These are phyloP conservation scores for Callipepla californica DNA, from an alignment of 2,113 vertebrate species.

Conservation along the genomic window DNA sequence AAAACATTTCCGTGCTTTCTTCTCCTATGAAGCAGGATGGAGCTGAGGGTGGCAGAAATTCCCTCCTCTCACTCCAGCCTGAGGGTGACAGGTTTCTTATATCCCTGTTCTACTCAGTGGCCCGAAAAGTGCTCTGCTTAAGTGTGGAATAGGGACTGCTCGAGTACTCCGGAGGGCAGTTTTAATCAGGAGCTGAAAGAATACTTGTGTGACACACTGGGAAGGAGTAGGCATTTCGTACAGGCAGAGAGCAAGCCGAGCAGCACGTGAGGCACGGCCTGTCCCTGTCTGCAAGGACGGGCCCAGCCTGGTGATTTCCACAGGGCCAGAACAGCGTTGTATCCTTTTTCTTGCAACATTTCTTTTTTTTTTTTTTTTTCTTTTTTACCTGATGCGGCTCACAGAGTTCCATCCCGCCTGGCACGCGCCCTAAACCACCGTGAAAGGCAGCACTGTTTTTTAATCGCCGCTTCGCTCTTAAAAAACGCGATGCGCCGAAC, in stretches of 20 bases:
- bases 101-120: neutral
- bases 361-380: neutral
- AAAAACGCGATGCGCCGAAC: conserved; percentile 60
- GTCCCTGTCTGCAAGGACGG: neutral
- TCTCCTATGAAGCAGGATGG: neutral
- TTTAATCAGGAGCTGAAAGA: conserved; percentile 58
- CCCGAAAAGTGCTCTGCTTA: conserved; percentile 27
- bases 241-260: neutral
- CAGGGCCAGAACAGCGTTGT: neutral
- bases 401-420: conserved; percentile 67
- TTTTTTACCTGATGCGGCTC: conserved; percentile 63
- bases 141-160: neutral
- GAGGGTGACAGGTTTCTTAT: neutral
- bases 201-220: neutral
- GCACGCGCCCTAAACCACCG: conserved; percentile 43
- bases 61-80: neutral
- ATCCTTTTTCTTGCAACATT: conserved; percentile 26
- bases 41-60: conserved; percentile 13
- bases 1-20: neutral
- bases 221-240: neutral
- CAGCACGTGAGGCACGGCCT: neutral
- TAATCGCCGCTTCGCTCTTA: conserved; percentile 72
- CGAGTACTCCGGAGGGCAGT: conserved; percentile 33
- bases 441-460: conserved; percentile 73
- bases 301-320: conserved; percentile 36